Evolutionary conservation across 2,113 vertebrate genomes (phyloP), one percentile per base, ranked within the genome.

Genomic region (Myiozetetes cayanensis): DNA sequence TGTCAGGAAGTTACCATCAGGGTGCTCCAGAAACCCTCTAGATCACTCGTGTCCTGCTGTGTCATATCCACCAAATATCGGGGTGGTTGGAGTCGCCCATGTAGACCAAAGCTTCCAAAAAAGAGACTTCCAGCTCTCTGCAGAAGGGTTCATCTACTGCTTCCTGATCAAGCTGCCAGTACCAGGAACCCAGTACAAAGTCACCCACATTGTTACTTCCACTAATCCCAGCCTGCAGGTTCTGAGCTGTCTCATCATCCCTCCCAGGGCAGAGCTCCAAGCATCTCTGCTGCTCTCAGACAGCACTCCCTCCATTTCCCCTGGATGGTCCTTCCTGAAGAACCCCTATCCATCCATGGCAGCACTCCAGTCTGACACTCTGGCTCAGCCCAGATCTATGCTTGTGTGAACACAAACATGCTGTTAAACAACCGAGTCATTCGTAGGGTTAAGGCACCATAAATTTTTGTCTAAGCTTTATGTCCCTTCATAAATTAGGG

Each of bases 391-490:
- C 53, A 90, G 55, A 58, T 46, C 63, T 41, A 4, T 1, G 5
- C 39, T 47, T 80, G 31, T 12, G 11, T 43, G 53, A 85, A 41
- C 37, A 83, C 50, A 84, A 90, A 71, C 61, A 52, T 11, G 17
- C 41, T 59, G 25, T 94, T 94, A 87, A 95, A 88, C 68, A 90
- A 67, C 35, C 9, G 61, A 92, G 73, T 58, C 65, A 39, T 92
- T 94, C 86, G 52, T 39, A 75, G 53, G 75, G 52, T 81, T 72
- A 93, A 78, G 52, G 12, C 68, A 65, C 44, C 56, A 78, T 87
- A 92, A 96, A 78, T 91, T 90, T 77, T 67, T 78, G 68, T 78
- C 83, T 72, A 46, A 74, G 53, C 24, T 92, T 90, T 97, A 94
- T 87, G 80, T 41, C 37, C 68, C 47, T 77, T 85, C 86, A 89